Percentiles rank a stretch among this genome's conserved stretches.
phyloP scores from a whole-genome alignment of 2,113 vertebrate species.

The Muntiacus muntjak region DNA sequence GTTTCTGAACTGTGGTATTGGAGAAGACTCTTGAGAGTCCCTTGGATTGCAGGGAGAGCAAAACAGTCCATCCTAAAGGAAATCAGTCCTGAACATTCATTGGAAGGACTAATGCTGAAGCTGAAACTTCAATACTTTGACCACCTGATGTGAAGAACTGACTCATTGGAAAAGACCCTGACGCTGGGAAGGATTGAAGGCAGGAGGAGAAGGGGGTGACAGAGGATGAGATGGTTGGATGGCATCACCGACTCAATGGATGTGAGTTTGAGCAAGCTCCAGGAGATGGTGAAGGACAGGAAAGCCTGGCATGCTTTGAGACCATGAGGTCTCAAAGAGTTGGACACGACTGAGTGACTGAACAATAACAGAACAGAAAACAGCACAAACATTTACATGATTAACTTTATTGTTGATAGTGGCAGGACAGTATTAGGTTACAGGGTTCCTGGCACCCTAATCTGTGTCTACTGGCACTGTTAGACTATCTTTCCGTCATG shows the following conservation, averaged over 20 bases:
- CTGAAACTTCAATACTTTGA: not conserved
- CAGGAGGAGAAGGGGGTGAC: not conserved
- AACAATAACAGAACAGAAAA: not conserved
- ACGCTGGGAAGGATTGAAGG: not conserved
- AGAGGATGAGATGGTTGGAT: not conserved
- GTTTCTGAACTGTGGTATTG: not conserved
- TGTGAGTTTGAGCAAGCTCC: not conserved
- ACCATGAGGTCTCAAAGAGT: not conserved
- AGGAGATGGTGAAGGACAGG: not conserved
- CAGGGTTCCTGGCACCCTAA: not conserved
- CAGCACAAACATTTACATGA: not conserved
- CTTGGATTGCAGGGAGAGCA: not conserved
- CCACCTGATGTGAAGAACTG: not conserved
- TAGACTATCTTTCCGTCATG: not conserved
- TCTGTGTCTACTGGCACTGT: not conserved
- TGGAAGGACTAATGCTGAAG: not conserved
- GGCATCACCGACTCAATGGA: not conserved
- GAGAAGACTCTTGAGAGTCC: not conserved
- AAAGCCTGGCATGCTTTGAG: not conserved
- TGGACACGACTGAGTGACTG: rapidly evolving
- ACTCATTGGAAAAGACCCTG: not conserved
- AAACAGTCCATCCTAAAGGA: not conserved
- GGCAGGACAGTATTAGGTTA: not conserved
- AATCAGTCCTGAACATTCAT: not conserved
- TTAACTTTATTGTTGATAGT: not conserved